Evolutionary conservation across 2,888 invertebrate species (phyloP).

Genomic region (Xestia rhomboidea): DNA sequence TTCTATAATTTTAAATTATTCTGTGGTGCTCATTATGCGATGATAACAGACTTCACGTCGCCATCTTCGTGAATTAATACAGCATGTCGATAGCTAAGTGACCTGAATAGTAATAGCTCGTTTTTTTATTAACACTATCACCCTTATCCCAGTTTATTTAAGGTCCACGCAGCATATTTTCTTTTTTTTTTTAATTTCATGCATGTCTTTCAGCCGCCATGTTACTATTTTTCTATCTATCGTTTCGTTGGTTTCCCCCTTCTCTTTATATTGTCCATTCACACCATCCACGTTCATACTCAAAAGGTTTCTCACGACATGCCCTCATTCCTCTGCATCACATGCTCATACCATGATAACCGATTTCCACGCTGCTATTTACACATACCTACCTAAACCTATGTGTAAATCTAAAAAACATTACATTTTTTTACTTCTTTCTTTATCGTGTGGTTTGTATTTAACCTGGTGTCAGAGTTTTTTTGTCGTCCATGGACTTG

Average conservation of each 20-base stretch:
- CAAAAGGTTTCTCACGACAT: neutral
- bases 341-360: neutral
- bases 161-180: neutral
- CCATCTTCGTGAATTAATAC: constrained; percentile 22
- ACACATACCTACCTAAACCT: neutral
- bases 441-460: no score
- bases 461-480: no score
- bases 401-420: neutral
- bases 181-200: no score
- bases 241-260: neutral
- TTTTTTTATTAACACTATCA: neutral
- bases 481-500: no score
- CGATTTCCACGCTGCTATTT: neutral
- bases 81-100: neutral
- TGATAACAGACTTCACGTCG: constrained; percentile 37
- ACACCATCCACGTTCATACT: neutral
- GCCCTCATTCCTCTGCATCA: neutral
- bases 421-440: no score
- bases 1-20: constrained; percentile 14
- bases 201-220: neutral
- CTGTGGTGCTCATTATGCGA: constrained; percentile 21
- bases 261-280: no score
- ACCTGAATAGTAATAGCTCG: constrained; percentile 11
- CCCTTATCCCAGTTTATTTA: neutral
- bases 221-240: neutral